These are phyloP conservation scores for Drosophila barbarae DNA, from an alignment of 2,888 invertebrate species.

Conservation along the genomic window DNA sequence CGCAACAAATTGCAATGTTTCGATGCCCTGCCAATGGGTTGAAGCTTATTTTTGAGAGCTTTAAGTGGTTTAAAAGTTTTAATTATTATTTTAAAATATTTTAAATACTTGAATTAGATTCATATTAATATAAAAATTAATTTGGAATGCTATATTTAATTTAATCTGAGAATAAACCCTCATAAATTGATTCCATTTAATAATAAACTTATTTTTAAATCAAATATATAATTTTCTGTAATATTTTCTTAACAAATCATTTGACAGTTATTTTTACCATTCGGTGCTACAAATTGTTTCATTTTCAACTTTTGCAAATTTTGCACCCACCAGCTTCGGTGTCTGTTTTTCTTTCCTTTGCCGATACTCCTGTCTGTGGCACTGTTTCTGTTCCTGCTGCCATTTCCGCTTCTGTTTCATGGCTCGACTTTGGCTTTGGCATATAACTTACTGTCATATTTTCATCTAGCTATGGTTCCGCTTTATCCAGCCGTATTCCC, in stretches of 20 bases:
- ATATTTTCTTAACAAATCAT: not conserved
- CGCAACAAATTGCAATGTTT: conserved; percentile 43
- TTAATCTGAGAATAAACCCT: not conserved
- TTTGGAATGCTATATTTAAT: not conserved
- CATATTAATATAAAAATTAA: not conserved
- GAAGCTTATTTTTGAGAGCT: not conserved
- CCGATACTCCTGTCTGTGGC: conserved; percentile 12
- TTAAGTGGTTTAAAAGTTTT: not conserved
- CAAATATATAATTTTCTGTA: no score
- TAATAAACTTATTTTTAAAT: not conserved
- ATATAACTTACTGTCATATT: conserved; percentile 73
- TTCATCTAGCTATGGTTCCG: conserved; percentile 53
- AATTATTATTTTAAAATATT: not conserved
- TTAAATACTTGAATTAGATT: not conserved
- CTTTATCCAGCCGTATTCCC: not conserved
- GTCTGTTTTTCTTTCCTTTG: not conserved
- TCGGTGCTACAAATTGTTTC: not conserved
- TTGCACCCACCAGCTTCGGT: not conserved
- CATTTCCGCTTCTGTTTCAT: conserved; percentile 33
- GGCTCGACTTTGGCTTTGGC: conserved; percentile 44
- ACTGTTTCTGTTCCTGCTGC: conserved; percentile 19
- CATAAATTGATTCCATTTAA: not conserved
- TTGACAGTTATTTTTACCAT: not conserved
- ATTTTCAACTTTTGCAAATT: conserved; percentile 16
- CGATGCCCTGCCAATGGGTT: not conserved